A percentile compares a stretch with the other conserved stretches of the same genome.
These are phyloP conservation scores for Rhodinocichla rosea DNA, from an alignment of 2,113 vertebrate species.

Conservation along the genomic window DNA sequence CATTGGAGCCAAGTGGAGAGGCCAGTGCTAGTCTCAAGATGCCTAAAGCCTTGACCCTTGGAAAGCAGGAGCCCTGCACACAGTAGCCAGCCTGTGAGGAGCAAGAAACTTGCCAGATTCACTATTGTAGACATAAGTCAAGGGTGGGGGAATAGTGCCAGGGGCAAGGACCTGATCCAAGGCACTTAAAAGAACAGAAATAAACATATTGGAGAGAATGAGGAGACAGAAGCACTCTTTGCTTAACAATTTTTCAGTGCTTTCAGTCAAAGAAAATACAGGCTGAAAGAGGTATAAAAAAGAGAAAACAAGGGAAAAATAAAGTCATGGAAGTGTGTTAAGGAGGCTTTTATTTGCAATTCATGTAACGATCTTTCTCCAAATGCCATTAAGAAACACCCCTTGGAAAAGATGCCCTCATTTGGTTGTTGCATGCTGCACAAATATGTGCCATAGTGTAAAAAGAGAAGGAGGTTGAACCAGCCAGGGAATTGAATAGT, in stretches of 20 bases:
- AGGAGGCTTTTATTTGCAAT: background rate
- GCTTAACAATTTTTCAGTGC: background rate
- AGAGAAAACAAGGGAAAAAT: background rate
- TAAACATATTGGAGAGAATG: background rate
- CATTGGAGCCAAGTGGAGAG: background rate
- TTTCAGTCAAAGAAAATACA: background rate
- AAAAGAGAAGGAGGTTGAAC: conserved; percentile 12
- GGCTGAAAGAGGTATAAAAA: background rate
- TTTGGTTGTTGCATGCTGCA: background rate
- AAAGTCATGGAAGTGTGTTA: background rate
- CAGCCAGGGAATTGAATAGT: background rate
- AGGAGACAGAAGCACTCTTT: background rate
- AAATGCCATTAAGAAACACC: conserved; percentile 20
- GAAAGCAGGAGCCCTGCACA: background rate
- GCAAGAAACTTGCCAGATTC: background rate
- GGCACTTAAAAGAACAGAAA: conserved; percentile 13
- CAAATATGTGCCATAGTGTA: conserved; percentile 29
- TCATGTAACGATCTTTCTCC: background rate
- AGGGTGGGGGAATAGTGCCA: background rate
- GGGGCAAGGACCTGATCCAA: background rate
- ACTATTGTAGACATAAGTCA: background rate
- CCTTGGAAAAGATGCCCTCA: conserved; percentile 35
- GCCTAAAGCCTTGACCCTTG: background rate
- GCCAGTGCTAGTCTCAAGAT: background rate
- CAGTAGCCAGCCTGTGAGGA: conserved; percentile 5